Percentiles rank a stretch among this genome's conserved stretches.
These are phyloP conservation scores for Nomada ferruginata DNA, from an alignment of 2,888 invertebrate genomes.

Conservation along the genomic window DNA sequence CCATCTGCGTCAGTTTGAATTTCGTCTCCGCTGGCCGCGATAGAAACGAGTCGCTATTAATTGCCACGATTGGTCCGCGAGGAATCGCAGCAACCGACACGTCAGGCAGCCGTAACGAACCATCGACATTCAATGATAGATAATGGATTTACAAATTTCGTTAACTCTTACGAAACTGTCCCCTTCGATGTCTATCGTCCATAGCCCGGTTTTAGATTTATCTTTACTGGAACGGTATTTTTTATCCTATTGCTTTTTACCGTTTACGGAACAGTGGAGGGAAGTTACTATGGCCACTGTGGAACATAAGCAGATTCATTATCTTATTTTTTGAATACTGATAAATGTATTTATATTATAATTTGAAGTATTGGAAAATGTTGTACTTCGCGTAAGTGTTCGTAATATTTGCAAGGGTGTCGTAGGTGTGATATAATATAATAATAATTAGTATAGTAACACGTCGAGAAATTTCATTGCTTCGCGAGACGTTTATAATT, in stretches of 20 bases:
- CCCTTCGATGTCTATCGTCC: background rate
- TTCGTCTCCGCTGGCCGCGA: slow-evolving; percentile 45
- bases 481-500: no score
- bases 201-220: background rate
- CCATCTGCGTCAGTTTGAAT: slow-evolving; percentile 57
- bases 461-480: no score
- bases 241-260: background rate
- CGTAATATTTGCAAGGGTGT: no score
- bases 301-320: no score
- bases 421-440: no score
- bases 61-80: slow-evolving; percentile 66
- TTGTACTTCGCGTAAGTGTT: no score
- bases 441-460: no score
- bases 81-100: slow-evolving; percentile 49
- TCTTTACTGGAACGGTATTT: background rate
- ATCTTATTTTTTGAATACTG: no score
- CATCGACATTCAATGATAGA: slow-evolving; percentile 50
- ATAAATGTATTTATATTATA: no score
- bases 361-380: no score
- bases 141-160: slow-evolving; percentile 44
- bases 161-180: slow-evolving; percentile 21
- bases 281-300: no score
- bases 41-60: slow-evolving; percentile 67
- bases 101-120: slow-evolving; percentile 56
- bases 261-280: no score